A percentile compares a stretch with the other conserved stretches of the same genome.
Conservation (phyloP, 2,113 vertebrate species). For the Gracilinanus agilis region DNA sequence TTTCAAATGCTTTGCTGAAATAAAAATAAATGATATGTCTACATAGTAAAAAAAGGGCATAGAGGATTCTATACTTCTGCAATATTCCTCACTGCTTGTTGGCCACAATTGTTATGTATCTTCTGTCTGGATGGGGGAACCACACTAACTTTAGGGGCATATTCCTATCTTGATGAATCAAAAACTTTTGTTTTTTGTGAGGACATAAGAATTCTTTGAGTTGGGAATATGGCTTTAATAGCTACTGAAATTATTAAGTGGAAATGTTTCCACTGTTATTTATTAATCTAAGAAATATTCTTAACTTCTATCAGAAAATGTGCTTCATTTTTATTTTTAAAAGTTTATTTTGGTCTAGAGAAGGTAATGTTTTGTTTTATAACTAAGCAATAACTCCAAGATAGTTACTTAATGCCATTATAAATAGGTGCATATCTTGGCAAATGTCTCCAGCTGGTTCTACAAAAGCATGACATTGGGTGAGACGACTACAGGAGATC, state of each 20-base stretch:
- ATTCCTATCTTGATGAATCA: not conserved
- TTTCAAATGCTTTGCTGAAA: too few species aligned
- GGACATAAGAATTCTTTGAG: not conserved
- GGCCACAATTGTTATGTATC: conserved; percentile 56
- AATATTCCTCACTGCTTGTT: not conserved
- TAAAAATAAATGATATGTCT: too few species aligned
- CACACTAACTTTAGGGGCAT: not conserved
- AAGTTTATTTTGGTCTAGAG: conserved; percentile 30
- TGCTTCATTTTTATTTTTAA: conserved; percentile 74
- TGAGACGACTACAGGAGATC: too few species aligned
- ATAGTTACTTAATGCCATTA: too few species aligned
- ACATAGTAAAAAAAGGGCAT: not conserved
- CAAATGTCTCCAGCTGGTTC: too few species aligned
- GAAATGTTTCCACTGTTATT: not conserved
- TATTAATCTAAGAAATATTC: conserved; percentile 42
- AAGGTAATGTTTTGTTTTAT: conserved; percentile 24
- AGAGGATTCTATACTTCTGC: conserved; percentile 39
- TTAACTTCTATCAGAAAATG: conserved; percentile 59
- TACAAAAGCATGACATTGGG: too few species aligned
- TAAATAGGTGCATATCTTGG: too few species aligned
- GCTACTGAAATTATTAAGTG: conserved; percentile 44
- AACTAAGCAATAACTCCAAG: not conserved
- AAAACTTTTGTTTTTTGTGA: conserved; percentile 21
- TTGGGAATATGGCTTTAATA: conserved; percentile 10
- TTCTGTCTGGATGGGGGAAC: not conserved